These are phyloP conservation scores for Hirtodrosophila alboralis DNA, from an alignment of 2,888 invertebrate genomes.

Conservation along the genomic window DNA sequence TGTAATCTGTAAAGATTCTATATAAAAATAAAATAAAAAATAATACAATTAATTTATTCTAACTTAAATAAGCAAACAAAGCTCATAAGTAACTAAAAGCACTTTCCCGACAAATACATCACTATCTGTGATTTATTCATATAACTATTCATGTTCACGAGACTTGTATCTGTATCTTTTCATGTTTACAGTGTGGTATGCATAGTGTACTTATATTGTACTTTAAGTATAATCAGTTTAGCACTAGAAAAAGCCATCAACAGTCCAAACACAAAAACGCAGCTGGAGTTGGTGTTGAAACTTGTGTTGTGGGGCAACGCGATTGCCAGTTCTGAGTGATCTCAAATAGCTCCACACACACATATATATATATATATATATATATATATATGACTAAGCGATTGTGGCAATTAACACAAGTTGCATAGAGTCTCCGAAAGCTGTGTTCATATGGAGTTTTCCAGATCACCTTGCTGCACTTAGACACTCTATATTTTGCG, in stretches of 20 bases:
- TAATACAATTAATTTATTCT: too few species aligned
- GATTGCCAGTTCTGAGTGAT: constrained; percentile 36
- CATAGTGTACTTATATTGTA: constrained; percentile 17
- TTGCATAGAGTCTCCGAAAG: constrained; percentile 14
- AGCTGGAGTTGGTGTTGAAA: constrained; percentile 66
- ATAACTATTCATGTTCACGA: background rate
- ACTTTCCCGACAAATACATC: too few species aligned
- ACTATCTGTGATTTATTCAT: background rate
- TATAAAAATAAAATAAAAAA: too few species aligned
- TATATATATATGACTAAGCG: constrained; percentile 64
- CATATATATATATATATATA: too few species aligned
- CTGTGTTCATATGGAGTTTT: constrained; percentile 51
- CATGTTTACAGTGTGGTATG: constrained; percentile 31
- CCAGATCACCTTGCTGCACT: constrained; percentile 64
- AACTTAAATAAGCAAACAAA: too few species aligned
- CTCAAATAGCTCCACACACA: constrained; percentile 14
- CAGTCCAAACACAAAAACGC: constrained; percentile 50
- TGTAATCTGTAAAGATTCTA: too few species aligned
- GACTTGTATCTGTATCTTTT: constrained; percentile 17
- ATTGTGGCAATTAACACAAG: constrained; percentile 23
- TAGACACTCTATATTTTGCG: constrained; percentile 73
- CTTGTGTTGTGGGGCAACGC: constrained; percentile 29
- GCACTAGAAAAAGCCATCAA: constrained; percentile 19
- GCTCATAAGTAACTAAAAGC: too few species aligned
- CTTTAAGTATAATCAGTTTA: constrained; percentile 31